Evolutionary conservation across 2,797 vertebrate species (phyloP).

Genomic region (Pteronotus mesoamericanus): DNA sequence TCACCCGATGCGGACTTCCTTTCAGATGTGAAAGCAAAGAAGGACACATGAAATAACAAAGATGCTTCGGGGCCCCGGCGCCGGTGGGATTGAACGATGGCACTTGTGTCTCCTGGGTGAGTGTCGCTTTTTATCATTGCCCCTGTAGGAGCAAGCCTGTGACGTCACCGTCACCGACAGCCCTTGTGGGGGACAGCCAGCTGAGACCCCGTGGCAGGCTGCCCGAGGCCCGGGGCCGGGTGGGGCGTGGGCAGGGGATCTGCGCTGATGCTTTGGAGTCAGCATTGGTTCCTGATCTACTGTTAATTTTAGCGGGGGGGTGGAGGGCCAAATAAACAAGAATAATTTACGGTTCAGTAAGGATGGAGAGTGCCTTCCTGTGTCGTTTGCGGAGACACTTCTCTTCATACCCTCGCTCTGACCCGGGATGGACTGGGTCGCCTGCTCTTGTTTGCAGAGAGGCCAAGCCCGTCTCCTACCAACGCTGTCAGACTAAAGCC

Average conservation of each 20-base stretch:
- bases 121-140: not conserved
- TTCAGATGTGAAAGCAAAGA: conserved; percentile 68
- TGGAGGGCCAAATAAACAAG: not conserved
- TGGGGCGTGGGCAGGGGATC: not conserved
- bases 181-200: not conserved
- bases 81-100: not conserved
- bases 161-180: accelerated
- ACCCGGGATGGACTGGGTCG: not conserved
- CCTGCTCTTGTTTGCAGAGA: not conserved
- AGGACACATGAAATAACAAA: not conserved
- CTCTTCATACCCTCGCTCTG: not conserved
- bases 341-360: not conserved
- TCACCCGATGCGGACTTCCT: not conserved
- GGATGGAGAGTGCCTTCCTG: not conserved
- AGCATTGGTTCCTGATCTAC: not conserved
- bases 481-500: not conserved
- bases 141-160: not conserved
- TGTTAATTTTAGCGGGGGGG: not conserved
- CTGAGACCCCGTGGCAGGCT: not conserved
- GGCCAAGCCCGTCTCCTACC: not conserved
- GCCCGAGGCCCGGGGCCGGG: accelerated
- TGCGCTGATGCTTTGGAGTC: not conserved
- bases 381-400: not conserved
- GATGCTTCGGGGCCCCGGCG: conserved; percentile 11
- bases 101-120: conserved; percentile 69